These are phyloP conservation scores for Cyanoramphus novaezelandiae DNA, from an alignment of 2,113 vertebrate genomes.

Conservation along the genomic window DNA sequence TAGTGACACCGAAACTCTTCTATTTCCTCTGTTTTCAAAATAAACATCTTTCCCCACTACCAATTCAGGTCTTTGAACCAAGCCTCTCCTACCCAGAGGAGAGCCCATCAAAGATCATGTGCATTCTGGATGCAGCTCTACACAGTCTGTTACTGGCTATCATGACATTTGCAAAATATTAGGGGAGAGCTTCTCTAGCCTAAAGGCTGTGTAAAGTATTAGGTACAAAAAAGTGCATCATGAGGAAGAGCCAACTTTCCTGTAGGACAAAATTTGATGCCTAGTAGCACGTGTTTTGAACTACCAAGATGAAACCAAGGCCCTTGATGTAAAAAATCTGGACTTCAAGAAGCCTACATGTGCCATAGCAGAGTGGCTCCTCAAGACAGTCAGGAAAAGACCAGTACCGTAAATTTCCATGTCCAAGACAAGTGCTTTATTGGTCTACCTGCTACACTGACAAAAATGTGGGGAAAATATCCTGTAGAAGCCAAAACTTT, in stretches of 20 bases:
- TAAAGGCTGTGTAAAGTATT: not conserved
- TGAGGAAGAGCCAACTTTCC: not conserved
- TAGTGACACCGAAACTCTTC: not conserved
- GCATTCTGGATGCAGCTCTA: not conserved
- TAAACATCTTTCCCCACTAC: not conserved
- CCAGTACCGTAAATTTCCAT: not conserved
- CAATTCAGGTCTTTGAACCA: not conserved
- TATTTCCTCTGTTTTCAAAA: not conserved
- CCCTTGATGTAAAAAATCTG: not conserved
- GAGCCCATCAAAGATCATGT: not conserved
- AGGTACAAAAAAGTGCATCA: not conserved
- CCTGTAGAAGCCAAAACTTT: not conserved
- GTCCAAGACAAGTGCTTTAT: not conserved
- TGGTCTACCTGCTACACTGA: not conserved
- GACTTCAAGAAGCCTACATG: not conserved
- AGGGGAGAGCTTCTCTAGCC: not conserved
- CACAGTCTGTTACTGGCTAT: not conserved
- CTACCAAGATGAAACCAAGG: not conserved
- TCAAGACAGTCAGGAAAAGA: not conserved
- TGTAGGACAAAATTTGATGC: not conserved
- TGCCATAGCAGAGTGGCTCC: not conserved
- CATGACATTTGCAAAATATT: not conserved
- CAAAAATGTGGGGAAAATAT: not conserved
- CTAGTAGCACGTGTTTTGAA: not conserved
- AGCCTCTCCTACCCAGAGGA: not conserved